These are phyloP conservation scores for Apteryx mantelli DNA, from an alignment of 2,113 vertebrate genomes.

Conservation along the genomic window DNA sequence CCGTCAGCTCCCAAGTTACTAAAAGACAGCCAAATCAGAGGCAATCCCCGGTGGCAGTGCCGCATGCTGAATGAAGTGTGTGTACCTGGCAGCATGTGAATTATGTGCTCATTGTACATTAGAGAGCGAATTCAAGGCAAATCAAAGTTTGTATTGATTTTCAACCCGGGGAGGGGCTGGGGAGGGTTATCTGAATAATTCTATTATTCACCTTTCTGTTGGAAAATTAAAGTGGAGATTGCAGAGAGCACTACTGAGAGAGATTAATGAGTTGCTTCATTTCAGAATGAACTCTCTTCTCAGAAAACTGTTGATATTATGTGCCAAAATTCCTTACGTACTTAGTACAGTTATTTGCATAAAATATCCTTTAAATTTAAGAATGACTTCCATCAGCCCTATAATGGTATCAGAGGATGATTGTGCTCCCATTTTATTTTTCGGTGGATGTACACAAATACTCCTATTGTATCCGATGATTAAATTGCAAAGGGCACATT, in stretches of 20 bases:
- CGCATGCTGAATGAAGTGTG: conserved; percentile 2
- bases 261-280: conserved; percentile 60
- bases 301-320: conserved; percentile 43
- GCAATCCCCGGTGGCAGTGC: background rate
- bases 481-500: background rate
- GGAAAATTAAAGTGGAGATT: conserved; percentile 71
- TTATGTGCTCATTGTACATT: conserved; percentile 2
- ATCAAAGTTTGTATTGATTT: conserved; percentile 74
- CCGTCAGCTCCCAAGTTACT: background rate
- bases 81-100: background rate
- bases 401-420: conserved; percentile 28
- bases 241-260: conserved; percentile 51
- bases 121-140: conserved; percentile 57
- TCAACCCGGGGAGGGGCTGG: background rate
- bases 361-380: conserved; percentile 49
- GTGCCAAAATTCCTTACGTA: conserved; percentile 42
- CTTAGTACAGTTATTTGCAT: conserved; percentile 42
- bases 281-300: conserved; percentile 34
- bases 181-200: conserved; percentile 63
- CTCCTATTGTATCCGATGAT: conserved; percentile 8
- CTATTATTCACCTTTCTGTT: conserved; percentile 66
- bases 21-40: conserved; percentile 47
- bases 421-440: conserved; percentile 44
- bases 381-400: conserved; percentile 25
- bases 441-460: conserved; percentile 39